These are phyloP conservation scores for Thermophis baileyi DNA, from an alignment of 2,113 vertebrate species.

Conservation along the genomic window DNA sequence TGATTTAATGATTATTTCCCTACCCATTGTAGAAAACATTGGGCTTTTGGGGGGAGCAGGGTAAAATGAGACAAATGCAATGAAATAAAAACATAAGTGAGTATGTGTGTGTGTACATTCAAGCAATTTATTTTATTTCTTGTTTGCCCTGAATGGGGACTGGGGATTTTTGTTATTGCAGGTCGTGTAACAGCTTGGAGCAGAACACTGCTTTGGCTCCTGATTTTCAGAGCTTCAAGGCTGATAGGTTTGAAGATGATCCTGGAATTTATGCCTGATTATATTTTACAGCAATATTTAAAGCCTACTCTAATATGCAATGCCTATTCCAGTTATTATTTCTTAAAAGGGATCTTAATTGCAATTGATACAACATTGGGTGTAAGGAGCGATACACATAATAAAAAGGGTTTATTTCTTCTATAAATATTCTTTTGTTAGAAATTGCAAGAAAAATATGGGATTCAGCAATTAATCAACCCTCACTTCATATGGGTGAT, in stretches of 20 bases:
- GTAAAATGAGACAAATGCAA: not conserved
- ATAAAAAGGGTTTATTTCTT: not conserved
- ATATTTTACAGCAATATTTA: not conserved
- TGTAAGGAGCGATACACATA: not conserved
- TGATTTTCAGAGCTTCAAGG: not conserved
- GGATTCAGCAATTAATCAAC: slow-evolving; percentile 24
- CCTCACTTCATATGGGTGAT: slow-evolving; percentile 28
- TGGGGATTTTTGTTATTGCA: not conserved
- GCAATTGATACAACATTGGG: not conserved
- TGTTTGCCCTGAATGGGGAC: not conserved
- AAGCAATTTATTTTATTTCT: not conserved
- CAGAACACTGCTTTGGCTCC: not conserved
- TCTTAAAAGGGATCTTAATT: not conserved
- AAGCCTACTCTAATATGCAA: not conserved
- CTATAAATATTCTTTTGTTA: not conserved
- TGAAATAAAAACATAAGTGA: not conserved
- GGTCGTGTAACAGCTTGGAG: not conserved
- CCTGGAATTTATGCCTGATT: not conserved
- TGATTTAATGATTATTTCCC: not conserved
- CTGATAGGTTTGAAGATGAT: not conserved
- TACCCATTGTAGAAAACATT: not conserved
- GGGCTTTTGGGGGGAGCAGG: not conserved
- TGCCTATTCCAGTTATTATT: not conserved
- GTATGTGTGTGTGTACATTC: not conserved
- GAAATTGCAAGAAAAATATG: slow-evolving; percentile 33